Conservation (phyloP, 2,113 vertebrate species). For the Chloropsis cyanopogon region DNA sequence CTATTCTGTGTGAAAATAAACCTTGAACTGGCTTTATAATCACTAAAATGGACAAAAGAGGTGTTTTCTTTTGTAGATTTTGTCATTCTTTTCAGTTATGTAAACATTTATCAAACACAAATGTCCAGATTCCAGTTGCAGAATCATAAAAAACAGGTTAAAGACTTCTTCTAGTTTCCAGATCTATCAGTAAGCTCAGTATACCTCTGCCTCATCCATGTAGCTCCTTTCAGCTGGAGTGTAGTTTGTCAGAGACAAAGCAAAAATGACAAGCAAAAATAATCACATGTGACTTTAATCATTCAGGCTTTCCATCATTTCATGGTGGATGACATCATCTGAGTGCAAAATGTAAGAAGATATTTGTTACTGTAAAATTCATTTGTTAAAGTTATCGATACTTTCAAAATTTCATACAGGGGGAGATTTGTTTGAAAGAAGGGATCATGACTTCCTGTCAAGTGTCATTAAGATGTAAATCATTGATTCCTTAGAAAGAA, state of each 20-base stretch:
- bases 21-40: neutral
- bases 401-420: neutral
- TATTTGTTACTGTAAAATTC: neutral
- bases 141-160: neutral
- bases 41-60: neutral
- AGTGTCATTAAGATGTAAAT: neutral
- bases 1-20: neutral
- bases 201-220: neutral
- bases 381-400: neutral
- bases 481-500: slow-evolving; percentile 42
- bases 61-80: neutral
- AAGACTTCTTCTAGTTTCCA: neutral
- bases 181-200: neutral
- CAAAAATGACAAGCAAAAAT: neutral
- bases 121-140: neutral
- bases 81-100: neutral
- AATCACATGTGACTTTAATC: neutral
- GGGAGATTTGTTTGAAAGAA: neutral
- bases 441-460: neutral
- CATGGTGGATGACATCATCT: neutral
- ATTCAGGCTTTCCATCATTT: neutral
- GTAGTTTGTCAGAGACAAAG: neutral
- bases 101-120: neutral
- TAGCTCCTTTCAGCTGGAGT: neutral
- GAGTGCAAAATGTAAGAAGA: neutral